Evolutionary conservation across 2,888 invertebrate genomes (phyloP).

Genomic region (Cloeon dipterum): DNA sequence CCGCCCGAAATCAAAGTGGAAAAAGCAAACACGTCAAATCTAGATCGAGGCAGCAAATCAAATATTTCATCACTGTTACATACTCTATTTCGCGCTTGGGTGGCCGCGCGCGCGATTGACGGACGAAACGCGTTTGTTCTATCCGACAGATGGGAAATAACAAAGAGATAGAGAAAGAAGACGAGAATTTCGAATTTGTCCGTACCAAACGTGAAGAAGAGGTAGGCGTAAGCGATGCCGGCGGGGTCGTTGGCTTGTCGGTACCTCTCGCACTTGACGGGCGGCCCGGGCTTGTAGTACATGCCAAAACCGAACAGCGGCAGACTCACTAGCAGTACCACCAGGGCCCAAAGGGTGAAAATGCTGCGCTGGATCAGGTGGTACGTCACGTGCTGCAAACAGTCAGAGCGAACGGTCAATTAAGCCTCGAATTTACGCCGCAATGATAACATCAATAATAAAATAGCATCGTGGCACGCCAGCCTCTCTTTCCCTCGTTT

Average conservation of each 20-base stretch:
- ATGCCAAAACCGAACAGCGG: constrained; percentile 53
- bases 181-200: background rate
- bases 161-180: too few species aligned
- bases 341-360: constrained; percentile 40
- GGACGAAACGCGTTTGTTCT: background rate
- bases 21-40: background rate
- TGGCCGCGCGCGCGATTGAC: background rate
- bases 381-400: constrained; percentile 62
- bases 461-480: too few species aligned
- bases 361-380: constrained; percentile 47
- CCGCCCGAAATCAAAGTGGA: background rate
- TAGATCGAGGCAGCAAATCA: too few species aligned
- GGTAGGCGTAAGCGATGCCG: constrained; percentile 50
- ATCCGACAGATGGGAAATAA: background rate
- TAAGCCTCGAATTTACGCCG: too few species aligned
- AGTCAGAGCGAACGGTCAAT: too few species aligned
- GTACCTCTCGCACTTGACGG: constrained; percentile 38
- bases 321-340: constrained; percentile 44
- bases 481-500: too few species aligned
- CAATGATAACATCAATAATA: too few species aligned
- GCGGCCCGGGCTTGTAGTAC: constrained; percentile 31
- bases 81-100: too few species aligned
- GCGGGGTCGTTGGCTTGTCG: constrained; percentile 35
- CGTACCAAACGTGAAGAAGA: constrained; percentile 57
- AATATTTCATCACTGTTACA: too few species aligned